Conservation (phyloP, 2,888 invertebrate genomes). For the Caenorhabditis drosophilae region DNA sequence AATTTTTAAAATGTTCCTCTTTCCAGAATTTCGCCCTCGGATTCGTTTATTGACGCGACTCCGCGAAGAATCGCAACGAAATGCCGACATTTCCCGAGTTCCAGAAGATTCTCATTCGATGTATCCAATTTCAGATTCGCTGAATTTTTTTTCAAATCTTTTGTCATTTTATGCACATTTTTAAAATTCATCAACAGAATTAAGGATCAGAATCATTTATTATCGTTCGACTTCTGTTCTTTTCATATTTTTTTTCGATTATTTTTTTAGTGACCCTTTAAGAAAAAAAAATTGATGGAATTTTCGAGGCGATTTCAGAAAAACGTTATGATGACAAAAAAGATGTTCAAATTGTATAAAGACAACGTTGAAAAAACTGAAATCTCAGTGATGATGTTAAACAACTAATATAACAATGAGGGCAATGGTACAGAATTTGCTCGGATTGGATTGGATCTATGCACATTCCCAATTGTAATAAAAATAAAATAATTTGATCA, state of each 20-base stretch:
- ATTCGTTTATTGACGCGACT: slow-evolving; percentile 22
- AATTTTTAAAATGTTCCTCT: no score
- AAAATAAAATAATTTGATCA: neutral
- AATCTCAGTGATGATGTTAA: slow-evolving; percentile 13
- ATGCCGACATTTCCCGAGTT: slow-evolving; percentile 8
- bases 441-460: no score
- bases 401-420: neutral
- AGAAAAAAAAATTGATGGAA: slow-evolving; percentile 14
- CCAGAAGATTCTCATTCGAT: neutral
- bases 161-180: slow-evolving; percentile 25
- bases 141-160: slow-evolving; percentile 3
- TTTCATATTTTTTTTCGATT: no score
- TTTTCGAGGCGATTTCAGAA: slow-evolving; percentile 17
- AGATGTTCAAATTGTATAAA: no score
- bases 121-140: slow-evolving; percentile 14
- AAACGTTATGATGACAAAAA: slow-evolving; percentile 10
- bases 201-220: no score
- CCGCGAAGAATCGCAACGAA: slow-evolving; percentile 10
- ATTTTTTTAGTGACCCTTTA: no score
- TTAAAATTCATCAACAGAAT: no score
- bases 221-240: no score
- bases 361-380: slow-evolving; percentile 12
- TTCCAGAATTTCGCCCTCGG: slow-evolving; percentile 30
- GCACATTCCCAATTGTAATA: no score
- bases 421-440: no score